Evolutionary conservation across 2,113 vertebrate species (phyloP).

Genomic region (Macrotis lagotis): DNA sequence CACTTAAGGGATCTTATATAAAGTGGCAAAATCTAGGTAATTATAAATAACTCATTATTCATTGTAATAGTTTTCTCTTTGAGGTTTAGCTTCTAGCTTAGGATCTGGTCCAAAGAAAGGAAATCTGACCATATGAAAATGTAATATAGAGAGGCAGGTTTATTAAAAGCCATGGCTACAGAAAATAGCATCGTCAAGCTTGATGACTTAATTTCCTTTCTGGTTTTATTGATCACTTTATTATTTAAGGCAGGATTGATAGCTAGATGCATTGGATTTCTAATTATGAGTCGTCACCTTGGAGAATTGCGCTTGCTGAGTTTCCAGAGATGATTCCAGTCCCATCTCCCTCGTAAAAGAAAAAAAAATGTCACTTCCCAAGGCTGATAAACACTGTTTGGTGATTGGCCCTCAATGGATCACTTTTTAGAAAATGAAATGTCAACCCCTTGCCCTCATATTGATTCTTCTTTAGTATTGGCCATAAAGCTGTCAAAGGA

Average conservation of each 20-base stretch:
- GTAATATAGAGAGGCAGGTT: slow-evolving; percentile 77
- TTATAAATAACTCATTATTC: slow-evolving; percentile 58
- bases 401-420: slow-evolving; percentile 88
- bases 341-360: slow-evolving; percentile 70
- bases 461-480: slow-evolving; percentile 87
- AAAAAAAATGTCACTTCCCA: slow-evolving; percentile 81
- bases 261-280: slow-evolving; percentile 84
- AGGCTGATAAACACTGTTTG: slow-evolving; percentile 85
- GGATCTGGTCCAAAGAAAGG: slow-evolving; percentile 83
- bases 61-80: slow-evolving; percentile 62
- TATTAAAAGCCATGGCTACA: slow-evolving; percentile 82
- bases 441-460: slow-evolving; percentile 86
- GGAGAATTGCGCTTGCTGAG: slow-evolving; percentile 82
- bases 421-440: slow-evolving; percentile 91
- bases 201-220: slow-evolving; percentile 84
- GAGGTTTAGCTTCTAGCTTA: slow-evolving; percentile 66
- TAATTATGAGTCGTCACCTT: slow-evolving; percentile 85
- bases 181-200: slow-evolving; percentile 76
- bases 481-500: slow-evolving; percentile 87
- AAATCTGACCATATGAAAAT: slow-evolving; percentile 78
- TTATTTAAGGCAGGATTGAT: slow-evolving; percentile 85
- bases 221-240: slow-evolving; percentile 84
- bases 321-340: slow-evolving; percentile 80
- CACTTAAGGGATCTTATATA: slow-evolving; percentile 51
- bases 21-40: slow-evolving; percentile 54